Evolutionary conservation across 64 coral and sea anemone genomes (phyloP).

Genomic region (Dendronephthya gigantea): DNA sequence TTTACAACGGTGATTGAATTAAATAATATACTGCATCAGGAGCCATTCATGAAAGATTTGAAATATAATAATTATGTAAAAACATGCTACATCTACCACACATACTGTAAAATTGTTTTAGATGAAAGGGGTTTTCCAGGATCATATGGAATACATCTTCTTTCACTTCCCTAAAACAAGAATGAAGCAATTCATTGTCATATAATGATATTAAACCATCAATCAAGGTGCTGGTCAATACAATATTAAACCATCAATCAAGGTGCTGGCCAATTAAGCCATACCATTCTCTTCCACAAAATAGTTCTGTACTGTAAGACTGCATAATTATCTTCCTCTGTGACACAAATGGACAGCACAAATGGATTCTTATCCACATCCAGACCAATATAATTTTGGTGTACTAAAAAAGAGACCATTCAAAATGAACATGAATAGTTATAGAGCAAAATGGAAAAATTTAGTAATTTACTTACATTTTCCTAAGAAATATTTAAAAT

Average conservation of each 20-base stretch:
- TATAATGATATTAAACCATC: neutral
- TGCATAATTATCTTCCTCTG: conserved; percentile 87
- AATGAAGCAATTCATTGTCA: neutral
- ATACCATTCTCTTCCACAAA: conserved; percentile 78
- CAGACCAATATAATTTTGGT: conserved; percentile 87
- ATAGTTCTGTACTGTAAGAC: conserved; percentile 84
- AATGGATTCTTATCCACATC: conserved; percentile 76
- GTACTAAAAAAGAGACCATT: conserved; percentile 31
- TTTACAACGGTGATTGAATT: too few species aligned
- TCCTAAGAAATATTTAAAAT: conserved; percentile 99
- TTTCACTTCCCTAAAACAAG: conserved; percentile 70
- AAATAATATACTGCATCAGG: too few species aligned
- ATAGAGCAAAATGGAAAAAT: neutral
- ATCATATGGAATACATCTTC: conserved; percentile 71
- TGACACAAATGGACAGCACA: conserved; percentile 84
- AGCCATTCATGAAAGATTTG: too few species aligned
- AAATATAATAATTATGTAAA: neutral
- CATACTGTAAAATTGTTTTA: conserved; percentile 80
- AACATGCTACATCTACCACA: neutral
- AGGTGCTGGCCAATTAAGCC: neutral
- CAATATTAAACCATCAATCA: neutral
- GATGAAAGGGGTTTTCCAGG: conserved; percentile 75
- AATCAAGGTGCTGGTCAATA: too few species aligned
- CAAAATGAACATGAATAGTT: neutral
- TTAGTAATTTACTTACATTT: conserved; percentile 39